phyloP scores from a whole-genome alignment of 2,797 vertebrate genomes.

The Yasuhikotakia modesta region DNA sequence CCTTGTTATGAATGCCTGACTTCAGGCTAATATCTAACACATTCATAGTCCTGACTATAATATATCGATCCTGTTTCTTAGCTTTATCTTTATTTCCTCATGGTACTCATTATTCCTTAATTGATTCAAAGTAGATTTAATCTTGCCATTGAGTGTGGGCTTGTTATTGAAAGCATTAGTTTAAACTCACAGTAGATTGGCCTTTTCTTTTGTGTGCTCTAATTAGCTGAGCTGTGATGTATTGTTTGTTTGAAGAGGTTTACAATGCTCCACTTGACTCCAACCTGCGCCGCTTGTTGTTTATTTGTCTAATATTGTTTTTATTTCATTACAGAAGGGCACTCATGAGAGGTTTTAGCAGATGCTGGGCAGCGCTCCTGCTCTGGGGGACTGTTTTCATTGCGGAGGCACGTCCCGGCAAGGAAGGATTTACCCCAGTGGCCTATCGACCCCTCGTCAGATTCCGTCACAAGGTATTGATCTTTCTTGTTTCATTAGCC shows the following conservation, averaged over 20 bases:
- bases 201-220: conserved; percentile 68
- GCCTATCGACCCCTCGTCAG: conserved; percentile 83
- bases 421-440: conserved; percentile 77
- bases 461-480: conserved; percentile 93
- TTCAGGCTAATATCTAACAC: conserved; percentile 62
- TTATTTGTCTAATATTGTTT: conserved; percentile 54
- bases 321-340: conserved; percentile 78
- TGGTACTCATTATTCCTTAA: conserved; percentile 72
- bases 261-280: conserved; percentile 44
- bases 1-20: background rate
- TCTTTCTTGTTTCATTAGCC: conserved; percentile 63
- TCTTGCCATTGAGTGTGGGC: conserved; percentile 64
- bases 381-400: conserved; percentile 78
- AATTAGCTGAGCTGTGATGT: conserved; percentile 74
- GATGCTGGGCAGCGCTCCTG: conserved; percentile 76
- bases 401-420: conserved; percentile 78
- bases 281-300: background rate
- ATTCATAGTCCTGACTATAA: conserved; percentile 66
- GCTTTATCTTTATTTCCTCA: conserved; percentile 72
- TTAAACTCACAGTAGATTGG: conserved; percentile 70
- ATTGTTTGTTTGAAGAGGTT: conserved; percentile 61
- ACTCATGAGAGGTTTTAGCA: conserved; percentile 81
- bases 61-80: conserved; percentile 68
- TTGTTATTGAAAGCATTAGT: conserved; percentile 73
- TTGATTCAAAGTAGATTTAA: conserved; percentile 77